Conservation (phyloP, 2,888 invertebrate species). For the Drosophila nigritarsus region DNA sequence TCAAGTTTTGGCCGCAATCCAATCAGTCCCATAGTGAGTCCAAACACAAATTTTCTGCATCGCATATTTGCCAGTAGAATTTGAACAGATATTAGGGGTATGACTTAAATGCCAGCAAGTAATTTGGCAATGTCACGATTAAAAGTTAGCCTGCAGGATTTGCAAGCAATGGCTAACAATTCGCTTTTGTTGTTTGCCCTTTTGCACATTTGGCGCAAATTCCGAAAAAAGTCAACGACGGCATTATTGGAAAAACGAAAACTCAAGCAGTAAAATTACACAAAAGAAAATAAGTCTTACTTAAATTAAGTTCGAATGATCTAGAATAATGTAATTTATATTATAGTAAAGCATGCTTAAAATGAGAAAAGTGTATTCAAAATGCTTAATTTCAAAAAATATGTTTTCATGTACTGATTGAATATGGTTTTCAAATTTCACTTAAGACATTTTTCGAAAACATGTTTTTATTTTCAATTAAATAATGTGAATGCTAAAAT, state of each 20-base stretch:
- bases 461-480: not conserved
- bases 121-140: conserved; percentile 54
- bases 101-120: conserved; percentile 56
- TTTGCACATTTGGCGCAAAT: conserved; percentile 50
- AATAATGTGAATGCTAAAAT: not conserved
- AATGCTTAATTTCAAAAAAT: not conserved
- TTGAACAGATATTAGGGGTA: conserved; percentile 71
- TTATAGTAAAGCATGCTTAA: not conserved
- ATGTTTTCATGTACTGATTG: no score
- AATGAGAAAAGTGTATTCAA: not conserved
- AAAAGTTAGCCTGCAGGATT: conserved; percentile 30
- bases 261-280: conserved; percentile 1
- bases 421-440: not conserved
- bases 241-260: conserved; percentile 24
- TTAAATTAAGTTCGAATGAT: not conserved
- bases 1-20: conserved; percentile 21
- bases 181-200: conserved; percentile 38
- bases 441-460: not conserved
- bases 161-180: conserved; percentile 27
- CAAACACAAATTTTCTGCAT: conserved; percentile 7
- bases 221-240: conserved; percentile 44
- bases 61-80: conserved; percentile 60
- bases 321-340: not conserved
- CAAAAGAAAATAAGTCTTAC: not conserved
- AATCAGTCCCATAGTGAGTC: conserved; percentile 17